Evolutionary conservation across 2,113 vertebrate species (phyloP).

Genomic region (Neodontobutis hainanensis): DNA sequence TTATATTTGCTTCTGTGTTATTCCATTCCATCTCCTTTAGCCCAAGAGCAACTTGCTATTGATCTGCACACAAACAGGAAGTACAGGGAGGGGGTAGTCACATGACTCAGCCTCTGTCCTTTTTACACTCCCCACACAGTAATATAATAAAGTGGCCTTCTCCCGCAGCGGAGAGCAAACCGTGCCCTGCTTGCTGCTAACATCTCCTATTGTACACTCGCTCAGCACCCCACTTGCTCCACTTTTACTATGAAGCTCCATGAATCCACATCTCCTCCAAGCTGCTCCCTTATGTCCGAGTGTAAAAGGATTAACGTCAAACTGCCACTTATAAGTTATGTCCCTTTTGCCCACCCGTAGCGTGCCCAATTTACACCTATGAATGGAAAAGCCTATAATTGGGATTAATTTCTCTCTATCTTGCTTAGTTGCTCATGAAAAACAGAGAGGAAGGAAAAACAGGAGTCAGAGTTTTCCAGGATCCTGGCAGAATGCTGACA

Average conservation of each 20-base stretch:
- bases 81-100: conserved; percentile 47
- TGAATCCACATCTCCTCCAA: conserved; percentile 11
- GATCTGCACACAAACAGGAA: conserved; percentile 43
- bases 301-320: conserved; percentile 15
- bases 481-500: conserved; percentile 75
- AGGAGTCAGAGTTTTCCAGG: conserved; percentile 69
- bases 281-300: neutral
- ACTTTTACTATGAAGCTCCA: conserved; percentile 32
- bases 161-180: conserved; percentile 24
- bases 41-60: conserved; percentile 43
- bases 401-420: conserved; percentile 22
- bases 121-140: conserved; percentile 16
- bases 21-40: neutral
- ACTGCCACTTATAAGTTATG: neutral
- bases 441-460: conserved; percentile 72
- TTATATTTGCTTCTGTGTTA: neutral
- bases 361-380: neutral
- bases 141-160: conserved; percentile 40
- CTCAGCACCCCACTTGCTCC: conserved; percentile 14
- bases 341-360: neutral
- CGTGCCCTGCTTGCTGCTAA: conserved; percentile 24
- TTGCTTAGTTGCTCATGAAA: conserved; percentile 24
- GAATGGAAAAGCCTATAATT: conserved; percentile 18
- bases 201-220: conserved; percentile 19
- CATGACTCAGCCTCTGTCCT: conserved; percentile 48